A percentile compares a stretch with the other conserved stretches of the same genome.
phyloP scores from a whole-genome alignment of 2,113 vertebrate genomes.

The rat (Rattus norvegicus) region DNA sequence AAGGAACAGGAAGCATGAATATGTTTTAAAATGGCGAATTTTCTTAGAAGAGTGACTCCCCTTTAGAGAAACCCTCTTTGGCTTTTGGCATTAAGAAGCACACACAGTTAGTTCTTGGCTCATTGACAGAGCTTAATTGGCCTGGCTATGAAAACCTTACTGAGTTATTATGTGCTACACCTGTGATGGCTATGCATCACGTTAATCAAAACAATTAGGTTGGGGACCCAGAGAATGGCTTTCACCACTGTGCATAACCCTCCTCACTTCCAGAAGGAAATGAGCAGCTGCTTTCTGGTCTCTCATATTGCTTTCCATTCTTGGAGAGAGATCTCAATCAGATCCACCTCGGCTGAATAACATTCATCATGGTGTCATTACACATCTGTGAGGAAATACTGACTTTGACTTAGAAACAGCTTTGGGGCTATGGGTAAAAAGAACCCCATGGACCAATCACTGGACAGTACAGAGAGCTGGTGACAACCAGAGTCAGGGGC shows the following conservation, averaged over 20 bases:
- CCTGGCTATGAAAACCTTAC: conserved; percentile 71
- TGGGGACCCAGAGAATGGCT: conserved; percentile 62
- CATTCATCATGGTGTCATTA: conserved; percentile 22
- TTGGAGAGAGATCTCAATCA: conserved; percentile 58
- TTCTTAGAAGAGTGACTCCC: conserved; percentile 29
- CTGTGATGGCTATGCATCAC: conserved; percentile 68
- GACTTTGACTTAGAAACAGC: conserved; percentile 59
- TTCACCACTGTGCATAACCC: conserved; percentile 47
- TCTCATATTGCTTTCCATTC: conserved; percentile 50
- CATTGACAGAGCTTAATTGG: conserved; percentile 80
- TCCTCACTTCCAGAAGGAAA: conserved; percentile 69
- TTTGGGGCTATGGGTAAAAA: not conserved
- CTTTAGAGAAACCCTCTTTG: conserved; percentile 52
- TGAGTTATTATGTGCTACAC: conserved; percentile 80
- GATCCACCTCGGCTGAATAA: not conserved
- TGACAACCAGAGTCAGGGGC: not conserved
- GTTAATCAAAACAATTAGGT: conserved; percentile 79
- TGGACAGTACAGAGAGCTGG: conserved; percentile 19
- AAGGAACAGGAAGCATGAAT: not conserved
- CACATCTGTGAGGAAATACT: conserved; percentile 55
- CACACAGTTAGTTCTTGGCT: conserved; percentile 78
- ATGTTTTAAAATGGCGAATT: not conserved
- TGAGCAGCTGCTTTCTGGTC: conserved; percentile 69
- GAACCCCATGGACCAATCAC: not conserved
- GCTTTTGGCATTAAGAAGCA: conserved; percentile 29